These are phyloP conservation scores for Drosophila longiperda DNA, from an alignment of 2,888 invertebrate genomes.

Conservation along the genomic window DNA sequence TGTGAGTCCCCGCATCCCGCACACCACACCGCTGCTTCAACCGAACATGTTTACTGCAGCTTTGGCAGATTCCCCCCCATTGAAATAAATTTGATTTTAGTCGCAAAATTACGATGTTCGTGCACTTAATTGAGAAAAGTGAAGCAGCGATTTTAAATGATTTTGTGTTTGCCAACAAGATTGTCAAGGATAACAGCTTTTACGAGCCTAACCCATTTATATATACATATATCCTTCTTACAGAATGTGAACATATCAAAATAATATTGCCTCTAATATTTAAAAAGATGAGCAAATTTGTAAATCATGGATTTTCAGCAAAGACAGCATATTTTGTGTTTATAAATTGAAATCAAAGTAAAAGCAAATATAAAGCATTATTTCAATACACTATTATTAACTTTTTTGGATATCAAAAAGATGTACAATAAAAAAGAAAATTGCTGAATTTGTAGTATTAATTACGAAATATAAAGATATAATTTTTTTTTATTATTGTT, in stretches of 20 bases:
- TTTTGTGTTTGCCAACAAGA: conserved; percentile 50
- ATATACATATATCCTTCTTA: neutral
- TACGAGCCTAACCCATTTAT: conserved; percentile 7
- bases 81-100: conserved; percentile 75
- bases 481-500: neutral
- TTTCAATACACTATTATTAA: neutral
- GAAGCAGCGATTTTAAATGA: conserved; percentile 73
- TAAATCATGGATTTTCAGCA: neutral
- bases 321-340: neutral
- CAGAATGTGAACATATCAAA: neutral
- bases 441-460: neutral
- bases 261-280: neutral
- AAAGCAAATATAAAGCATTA: too few relatives aligned
- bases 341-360: neutral
- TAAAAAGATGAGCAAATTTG: neutral
- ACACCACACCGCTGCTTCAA: neutral
- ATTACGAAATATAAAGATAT: neutral
- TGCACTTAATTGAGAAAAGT: conserved; percentile 73
- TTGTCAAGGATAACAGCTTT: neutral
- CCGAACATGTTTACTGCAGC: conserved; percentile 16
- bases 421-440: fast-evolving
- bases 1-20: neutral
- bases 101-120: conserved; percentile 70
- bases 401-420: neutral
- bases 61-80: conserved; percentile 48